Evolutionary conservation across 2,113 vertebrate genomes (phyloP), one percentile per base, ranked within the genome.

Genomic region (Nymphicus hollandicus): DNA sequence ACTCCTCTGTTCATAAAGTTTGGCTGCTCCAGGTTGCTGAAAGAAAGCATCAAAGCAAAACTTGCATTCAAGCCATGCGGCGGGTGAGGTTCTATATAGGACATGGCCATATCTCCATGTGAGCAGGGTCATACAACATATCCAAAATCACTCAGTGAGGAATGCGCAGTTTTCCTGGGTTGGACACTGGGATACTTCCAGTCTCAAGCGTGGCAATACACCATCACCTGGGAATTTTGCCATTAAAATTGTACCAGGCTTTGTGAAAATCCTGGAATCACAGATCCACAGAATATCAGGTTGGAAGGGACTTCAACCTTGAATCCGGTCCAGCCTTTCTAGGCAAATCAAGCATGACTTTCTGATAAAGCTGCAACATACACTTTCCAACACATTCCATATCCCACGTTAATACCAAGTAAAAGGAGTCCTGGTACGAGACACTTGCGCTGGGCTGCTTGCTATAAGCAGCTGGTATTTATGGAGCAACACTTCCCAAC

Each of bases 391-490:
- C 87, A 9, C 47, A 33, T 0, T 7, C 44, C 9, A 55, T 27
- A 60, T 74, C 81, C 44, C 33, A 13, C 2, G 35, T 35, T 23
- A 71, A 68, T 23, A 58, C 27, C 76, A n/a, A 60, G 58, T 12
- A 88, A 66, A 4, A 27, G 65, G 69, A 81, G 69, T 28, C 22
- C 41, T 89, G 73, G 65, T 74, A 50, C 3, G 7, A 74, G 91
- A 25, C 27, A 20, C 64, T 81, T 5, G 66, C 24, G 83, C 84
- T 60, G 91, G 52, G 35, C 61, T 68, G 94, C 86, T 46, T 24
- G 84, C 91, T 76, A 46, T 6, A 33, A 85, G 95, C 84, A 95
- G 91, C 93, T 94, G 89, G 89, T 89, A 93, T 96, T 97, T 95
- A 87, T 72, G 94, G 84, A 92, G 94, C 95, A 97, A 92, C 92